Conservation (phyloP, 1,140 invertebrate species). For the Eumaeus atala region DNA sequence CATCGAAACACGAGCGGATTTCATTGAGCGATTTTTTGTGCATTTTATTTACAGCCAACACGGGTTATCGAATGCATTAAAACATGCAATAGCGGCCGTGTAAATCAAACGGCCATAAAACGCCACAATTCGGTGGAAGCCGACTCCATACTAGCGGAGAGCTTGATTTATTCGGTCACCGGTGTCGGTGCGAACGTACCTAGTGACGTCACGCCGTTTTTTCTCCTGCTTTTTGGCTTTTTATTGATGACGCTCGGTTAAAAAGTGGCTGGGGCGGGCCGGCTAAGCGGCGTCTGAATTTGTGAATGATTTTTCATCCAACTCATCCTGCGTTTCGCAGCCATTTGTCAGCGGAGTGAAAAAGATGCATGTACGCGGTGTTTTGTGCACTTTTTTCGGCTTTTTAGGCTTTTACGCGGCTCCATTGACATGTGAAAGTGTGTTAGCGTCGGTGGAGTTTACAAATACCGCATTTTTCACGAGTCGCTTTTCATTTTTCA, state of each 20-base stretch:
- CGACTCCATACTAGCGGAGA: conserved; percentile 55
- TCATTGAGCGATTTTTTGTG: conserved; percentile 35
- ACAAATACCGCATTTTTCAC: conserved; percentile 52
- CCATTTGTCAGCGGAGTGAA: conserved; percentile 68
- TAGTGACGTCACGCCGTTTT: conserved; percentile 64
- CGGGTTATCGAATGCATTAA: conserved; percentile 48
- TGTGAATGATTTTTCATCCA: conserved; percentile 68
- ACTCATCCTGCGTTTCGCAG: conserved; percentile 59
- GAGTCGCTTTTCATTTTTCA: conserved; percentile 42
- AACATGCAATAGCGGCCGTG: conserved; percentile 48
- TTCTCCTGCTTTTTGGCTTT: conserved; percentile 46
- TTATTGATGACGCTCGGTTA: conserved; percentile 67
- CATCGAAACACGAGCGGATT: conserved; percentile 27
- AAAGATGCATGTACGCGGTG: conserved; percentile 64
- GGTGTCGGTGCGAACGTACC: conserved; percentile 59
- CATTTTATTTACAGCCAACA: conserved; percentile 38
- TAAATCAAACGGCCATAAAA: conserved; percentile 64
- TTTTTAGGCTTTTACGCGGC: conserved; percentile 68
- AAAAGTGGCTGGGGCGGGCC: conserved; percentile 50
- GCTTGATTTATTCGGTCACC: conserved; percentile 62
- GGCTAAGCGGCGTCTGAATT: conserved; percentile 63
- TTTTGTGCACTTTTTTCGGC: conserved; percentile 42
- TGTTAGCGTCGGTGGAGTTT: conserved; percentile 63
- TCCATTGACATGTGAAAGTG: conserved; percentile 70
- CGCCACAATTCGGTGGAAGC: conserved; percentile 48